These are phyloP conservation scores for Elysia chlorotica DNA, from an alignment of 1,140 invertebrate species.

Conservation along the genomic window DNA sequence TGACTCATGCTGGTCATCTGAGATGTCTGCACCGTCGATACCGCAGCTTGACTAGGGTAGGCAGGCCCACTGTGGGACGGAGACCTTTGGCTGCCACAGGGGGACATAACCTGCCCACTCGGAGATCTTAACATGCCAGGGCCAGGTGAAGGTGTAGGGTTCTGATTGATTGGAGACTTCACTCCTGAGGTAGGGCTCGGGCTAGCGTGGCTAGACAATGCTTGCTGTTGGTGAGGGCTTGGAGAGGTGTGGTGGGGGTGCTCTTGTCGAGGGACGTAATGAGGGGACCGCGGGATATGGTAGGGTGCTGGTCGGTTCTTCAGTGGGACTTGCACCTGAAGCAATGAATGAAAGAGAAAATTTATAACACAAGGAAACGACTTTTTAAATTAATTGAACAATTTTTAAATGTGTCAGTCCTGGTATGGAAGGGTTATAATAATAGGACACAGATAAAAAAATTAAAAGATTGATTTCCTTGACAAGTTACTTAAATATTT, in stretches of 20 bases:
- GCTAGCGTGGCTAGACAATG: conserved; percentile 26
- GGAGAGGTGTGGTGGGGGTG: conserved; percentile 23
- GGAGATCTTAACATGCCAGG: conserved; percentile 16
- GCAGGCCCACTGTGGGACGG: conserved; percentile 8
- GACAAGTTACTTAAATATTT: no score
- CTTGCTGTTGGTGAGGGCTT: conserved; percentile 30
- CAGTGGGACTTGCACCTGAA: conserved; percentile 46
- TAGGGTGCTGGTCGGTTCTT: conserved; percentile 51
- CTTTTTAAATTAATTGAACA: not conserved
- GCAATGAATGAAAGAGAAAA: not conserved
- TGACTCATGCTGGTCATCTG: conserved; percentile 4
- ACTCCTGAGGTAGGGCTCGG: conserved; percentile 21
- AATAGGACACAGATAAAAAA: not conserved
- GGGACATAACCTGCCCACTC: conserved; percentile 14
- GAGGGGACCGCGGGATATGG: conserved; percentile 45
- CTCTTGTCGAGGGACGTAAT: conserved; percentile 25
- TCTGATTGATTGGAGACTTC: conserved; percentile 13
- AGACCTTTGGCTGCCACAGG: conserved; percentile 14
- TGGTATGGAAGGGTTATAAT: not conserved
- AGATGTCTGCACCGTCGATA: no score
- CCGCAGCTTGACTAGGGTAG: no score
- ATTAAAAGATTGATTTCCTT: no score
- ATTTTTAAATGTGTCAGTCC: not conserved
- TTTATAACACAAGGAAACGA: not conserved
- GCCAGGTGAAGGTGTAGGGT: conserved; percentile 18